Evolutionary conservation across 2,113 vertebrate species (phyloP).

Genomic region (Grantiella picta): DNA sequence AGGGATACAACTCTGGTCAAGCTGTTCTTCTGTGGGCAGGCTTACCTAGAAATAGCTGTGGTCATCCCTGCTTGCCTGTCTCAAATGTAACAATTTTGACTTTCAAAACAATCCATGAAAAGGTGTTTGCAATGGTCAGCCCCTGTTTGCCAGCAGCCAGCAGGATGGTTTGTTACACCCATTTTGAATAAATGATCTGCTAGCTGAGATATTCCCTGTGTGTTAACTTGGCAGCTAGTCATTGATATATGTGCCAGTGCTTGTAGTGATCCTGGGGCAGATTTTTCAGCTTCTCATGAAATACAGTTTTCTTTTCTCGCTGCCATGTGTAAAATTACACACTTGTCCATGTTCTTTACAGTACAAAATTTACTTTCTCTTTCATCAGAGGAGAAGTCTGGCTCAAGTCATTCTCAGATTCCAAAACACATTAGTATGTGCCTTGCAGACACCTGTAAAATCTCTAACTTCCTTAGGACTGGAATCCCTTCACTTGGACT

Average conservation of each 20-base stretch:
- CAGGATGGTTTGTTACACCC: neutral
- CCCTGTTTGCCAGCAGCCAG: neutral
- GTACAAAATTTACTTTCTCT: neutral
- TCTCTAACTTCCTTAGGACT: neutral
- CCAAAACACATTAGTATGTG: neutral
- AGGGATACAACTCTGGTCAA: neutral
- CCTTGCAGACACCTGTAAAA: neutral
- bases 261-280: neutral
- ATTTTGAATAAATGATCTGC: neutral
- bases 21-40: neutral
- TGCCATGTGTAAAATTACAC: neutral
- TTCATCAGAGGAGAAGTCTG: neutral
- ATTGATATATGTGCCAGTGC: too few species aligned
- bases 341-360: neutral
- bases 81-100: neutral
- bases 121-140: neutral
- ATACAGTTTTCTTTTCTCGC: neutral
- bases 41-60: neutral
- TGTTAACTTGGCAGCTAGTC: neutral
- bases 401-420: neutral
- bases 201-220: neutral
- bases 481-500: neutral
- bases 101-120: neutral
- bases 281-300: neutral
- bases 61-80: neutral